Base-by-base conservation (phyloP, 2,797 vertebrate genomes). In the Acanthopagrus latus region DNA sequence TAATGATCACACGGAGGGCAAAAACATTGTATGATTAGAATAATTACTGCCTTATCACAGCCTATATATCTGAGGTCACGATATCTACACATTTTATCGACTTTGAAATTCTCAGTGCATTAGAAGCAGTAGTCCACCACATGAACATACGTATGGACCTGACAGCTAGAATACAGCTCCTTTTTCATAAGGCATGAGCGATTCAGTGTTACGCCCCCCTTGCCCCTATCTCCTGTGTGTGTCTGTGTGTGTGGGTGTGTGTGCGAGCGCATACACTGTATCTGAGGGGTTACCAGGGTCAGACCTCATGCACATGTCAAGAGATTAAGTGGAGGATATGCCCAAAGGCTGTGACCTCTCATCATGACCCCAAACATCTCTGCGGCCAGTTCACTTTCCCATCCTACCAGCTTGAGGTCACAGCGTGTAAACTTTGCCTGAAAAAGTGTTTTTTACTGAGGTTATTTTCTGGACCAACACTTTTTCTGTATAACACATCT, bases 281-380 rank as follows among this genome's bases (percentile, higher is more conserved):
- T 25, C 43, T 25, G 0, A 4, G 3, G 17, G 46, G 64, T 69
- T 29, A 38, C 16, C 1, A 4, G 25, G 52, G 58, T 66, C 67
- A 63, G 38, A 54, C 51, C 58, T 65, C 20, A 60, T 44, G 43
- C 46, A 55, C 51, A 57, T 54, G 43, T 81, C 71, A 68, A 58
- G 38, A 64, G 16, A 64, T 60, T 27, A 52, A 72, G 44, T 6
- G 20, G 46, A 75, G 50, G 21, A 38, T 64, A 58, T 59, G 54
- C 50, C 55, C 51, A 65, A 66, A 21, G 21, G 12, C 55, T 33
- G n/a, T 64, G n/a, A 72, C 55, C 71, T 72, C 72, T 68, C 6
- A 38, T 54, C 11, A 0, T 67, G 20, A 79, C 68, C 21, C 33
- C 23, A 7, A 67, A 44, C 20, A n/a, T 20, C 17, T 54, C 33